Evolutionary conservation across 1,140 invertebrate species (phyloP), one percentile per base, ranked within the genome.

Genomic region (Helicoverpa armigera): DNA sequence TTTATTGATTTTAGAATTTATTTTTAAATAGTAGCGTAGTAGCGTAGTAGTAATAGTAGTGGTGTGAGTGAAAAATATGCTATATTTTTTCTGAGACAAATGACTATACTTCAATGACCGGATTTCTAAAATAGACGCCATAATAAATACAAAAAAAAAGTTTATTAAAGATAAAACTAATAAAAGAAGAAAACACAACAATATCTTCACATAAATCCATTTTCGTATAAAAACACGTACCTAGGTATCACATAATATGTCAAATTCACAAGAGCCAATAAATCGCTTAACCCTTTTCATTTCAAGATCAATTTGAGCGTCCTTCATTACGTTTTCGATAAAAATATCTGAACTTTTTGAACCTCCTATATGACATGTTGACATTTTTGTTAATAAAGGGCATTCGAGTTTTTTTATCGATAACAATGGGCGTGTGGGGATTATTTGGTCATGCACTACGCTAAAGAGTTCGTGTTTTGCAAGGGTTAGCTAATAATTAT

Each of bases 321-420:
- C 63, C 63, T 67, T 67, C 63, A 70, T 54, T 70, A 70, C 67
- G 51, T 11, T 53, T 18, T 70, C 16, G 14, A 70, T 29, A 53
- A 70, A 69, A 23, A 5, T 16, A 11, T 18, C 51, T 14, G 48
- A 67, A 67, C 29, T 16, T 67, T 48, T 65, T 18, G 16, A 43
- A 53, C 50, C 18, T 2, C 14, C 53, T 18, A 54, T 54, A 31
- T 29, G 50, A 70, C 67, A 48, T 70, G 29, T 54, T 70, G 67
- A 70, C 50, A 70, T 70, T 70, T 70, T 50, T 43, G 35, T 43
- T 53, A 70, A 70, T 53, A 50, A 70, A 53, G 67, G 23, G 14
- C 11, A 13, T 31, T 51, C 11, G 48, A 12, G 2, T 53, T 70
- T 54, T 70, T 23, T 54, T 54, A 7, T n/a, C 14, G 18, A 13